Conservation (phyloP, 1,140 invertebrate species). For the Orchestia grillus region DNA sequence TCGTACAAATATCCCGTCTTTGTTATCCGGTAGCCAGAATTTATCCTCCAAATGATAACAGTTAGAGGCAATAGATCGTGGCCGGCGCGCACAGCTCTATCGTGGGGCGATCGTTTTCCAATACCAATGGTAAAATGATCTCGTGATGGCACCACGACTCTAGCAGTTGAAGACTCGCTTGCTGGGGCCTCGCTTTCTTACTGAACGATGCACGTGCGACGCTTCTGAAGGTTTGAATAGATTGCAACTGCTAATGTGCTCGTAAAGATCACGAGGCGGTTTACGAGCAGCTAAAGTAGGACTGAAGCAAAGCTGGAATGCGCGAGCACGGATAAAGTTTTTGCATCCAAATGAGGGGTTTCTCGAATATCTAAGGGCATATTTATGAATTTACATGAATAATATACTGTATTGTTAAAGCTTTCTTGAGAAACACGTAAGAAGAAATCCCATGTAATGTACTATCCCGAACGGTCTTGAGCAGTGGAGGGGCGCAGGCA, state of each 20-base stretch:
- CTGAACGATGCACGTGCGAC: not conserved
- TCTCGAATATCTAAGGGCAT: too few relatives aligned
- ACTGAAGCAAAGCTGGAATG: not conserved
- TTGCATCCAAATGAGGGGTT: too few relatives aligned
- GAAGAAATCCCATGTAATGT: too few relatives aligned
- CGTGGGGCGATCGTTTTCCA: slow-evolving; percentile 33
- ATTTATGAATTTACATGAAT: too few relatives aligned
- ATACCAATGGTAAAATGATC: slow-evolving; percentile 30
- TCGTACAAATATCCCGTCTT: slow-evolving; percentile 48
- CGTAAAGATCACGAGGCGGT: not conserved
- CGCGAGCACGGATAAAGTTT: not conserved
- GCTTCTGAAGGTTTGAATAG: not conserved
- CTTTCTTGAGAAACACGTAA: too few relatives aligned
- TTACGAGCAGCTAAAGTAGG: not conserved
- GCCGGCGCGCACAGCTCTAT: not conserved
- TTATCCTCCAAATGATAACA: slow-evolving; percentile 41
- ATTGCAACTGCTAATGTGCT: not conserved
- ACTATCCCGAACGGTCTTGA: too few relatives aligned
- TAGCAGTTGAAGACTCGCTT: not conserved
- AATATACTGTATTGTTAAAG: too few relatives aligned
- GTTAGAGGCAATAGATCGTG: slow-evolving; percentile 32
- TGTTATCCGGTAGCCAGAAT: slow-evolving; percentile 5
- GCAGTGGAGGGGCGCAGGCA: too few relatives aligned
- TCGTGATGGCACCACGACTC: not conserved
- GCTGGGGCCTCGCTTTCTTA: not conserved